Base-by-base conservation (phyloP, 2,113 vertebrate species). In the Mohoua ochrocephala region DNA sequence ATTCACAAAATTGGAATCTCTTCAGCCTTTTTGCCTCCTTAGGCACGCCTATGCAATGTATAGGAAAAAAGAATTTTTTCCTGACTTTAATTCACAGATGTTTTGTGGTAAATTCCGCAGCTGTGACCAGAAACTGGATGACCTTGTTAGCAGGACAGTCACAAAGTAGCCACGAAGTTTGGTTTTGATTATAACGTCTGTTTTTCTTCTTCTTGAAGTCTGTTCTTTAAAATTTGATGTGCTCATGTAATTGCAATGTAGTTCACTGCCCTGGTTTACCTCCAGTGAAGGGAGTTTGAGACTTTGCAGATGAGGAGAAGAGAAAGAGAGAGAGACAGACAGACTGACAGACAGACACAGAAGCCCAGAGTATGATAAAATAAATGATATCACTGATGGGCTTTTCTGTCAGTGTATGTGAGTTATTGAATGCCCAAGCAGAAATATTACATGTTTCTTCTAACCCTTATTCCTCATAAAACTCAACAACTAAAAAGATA, bases 111-210 rank as follows among this genome's bases (percentile, higher is more conserved):
- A 95, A 89, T 94, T 91, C 90, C 1, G 2, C 61, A 95, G 92
- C 92, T 97, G 42, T 89, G 89, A 94, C 95, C 74, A 95, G 95
- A 87, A 94, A 87, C 70, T 94, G 88, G 37, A 84, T 47, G 52
- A 87, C 85, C 91, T 96, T 68, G 26, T 96, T 97, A 95, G 73
- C 28, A 91, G 84, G 89, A 91, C 81, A 87, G 91, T 96, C 97
- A 94, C 87, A 90, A 77, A 94, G 84, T 83, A 96, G 92, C 94
- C 78, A 93, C 35, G 77, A 74, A 84, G 73, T 96, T 96, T 96
- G 96, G 85, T 95, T 97, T 98, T 97, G 92, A 97, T 97, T 97
- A 96, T 69, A 92, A 90, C 0, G 73, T 82, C 89, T 97, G 79
- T 85, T 96, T 91, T 96, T 82, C 93, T 92, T 97, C 81, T 93